These are phyloP conservation scores for Bombus sylvicola DNA, from an alignment of 1,140 invertebrate species.

Conservation along the genomic window DNA sequence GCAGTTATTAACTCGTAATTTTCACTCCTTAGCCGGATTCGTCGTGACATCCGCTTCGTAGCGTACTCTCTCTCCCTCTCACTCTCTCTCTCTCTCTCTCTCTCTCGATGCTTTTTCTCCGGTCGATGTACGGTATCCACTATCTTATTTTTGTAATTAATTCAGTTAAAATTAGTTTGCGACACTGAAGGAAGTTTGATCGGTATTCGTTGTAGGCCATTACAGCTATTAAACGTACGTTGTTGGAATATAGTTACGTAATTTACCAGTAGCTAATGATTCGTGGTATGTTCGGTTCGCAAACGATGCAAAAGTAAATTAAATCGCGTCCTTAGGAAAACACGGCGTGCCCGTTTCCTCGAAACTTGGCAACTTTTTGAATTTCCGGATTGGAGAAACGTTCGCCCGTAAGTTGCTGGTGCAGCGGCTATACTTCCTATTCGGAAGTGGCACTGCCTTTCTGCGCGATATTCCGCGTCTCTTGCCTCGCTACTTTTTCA, in stretches of 20 bases:
- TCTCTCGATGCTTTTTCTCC: too few relatives aligned
- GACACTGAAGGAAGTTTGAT: too few relatives aligned
- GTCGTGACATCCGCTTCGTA: neutral
- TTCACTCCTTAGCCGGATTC: conserved; percentile 5
- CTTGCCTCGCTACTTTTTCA: neutral
- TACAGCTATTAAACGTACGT: too few relatives aligned
- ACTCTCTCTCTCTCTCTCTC: too few relatives aligned
- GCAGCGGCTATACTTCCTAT: neutral
- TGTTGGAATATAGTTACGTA: neutral
- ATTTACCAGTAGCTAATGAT: neutral
- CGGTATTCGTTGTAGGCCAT: too few relatives aligned
- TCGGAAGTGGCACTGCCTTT: neutral
- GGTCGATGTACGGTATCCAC: too few relatives aligned
- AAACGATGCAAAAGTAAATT: neutral
- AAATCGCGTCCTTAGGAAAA: neutral
- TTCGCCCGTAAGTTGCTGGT: neutral
- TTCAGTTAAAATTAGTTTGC: too few relatives aligned
- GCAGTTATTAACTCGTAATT: conserved; percentile 43
- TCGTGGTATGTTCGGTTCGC: neutral
- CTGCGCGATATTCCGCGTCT: neutral
- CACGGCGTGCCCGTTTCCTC: neutral
- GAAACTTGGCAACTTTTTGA: conserved; percentile 6
- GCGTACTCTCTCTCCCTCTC: too few relatives aligned
- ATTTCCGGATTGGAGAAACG: neutral
- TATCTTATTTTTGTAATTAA: too few relatives aligned